These are phyloP conservation scores for Operophtera brumata DNA, from an alignment of 2,888 invertebrate genomes.

Conservation along the genomic window DNA sequence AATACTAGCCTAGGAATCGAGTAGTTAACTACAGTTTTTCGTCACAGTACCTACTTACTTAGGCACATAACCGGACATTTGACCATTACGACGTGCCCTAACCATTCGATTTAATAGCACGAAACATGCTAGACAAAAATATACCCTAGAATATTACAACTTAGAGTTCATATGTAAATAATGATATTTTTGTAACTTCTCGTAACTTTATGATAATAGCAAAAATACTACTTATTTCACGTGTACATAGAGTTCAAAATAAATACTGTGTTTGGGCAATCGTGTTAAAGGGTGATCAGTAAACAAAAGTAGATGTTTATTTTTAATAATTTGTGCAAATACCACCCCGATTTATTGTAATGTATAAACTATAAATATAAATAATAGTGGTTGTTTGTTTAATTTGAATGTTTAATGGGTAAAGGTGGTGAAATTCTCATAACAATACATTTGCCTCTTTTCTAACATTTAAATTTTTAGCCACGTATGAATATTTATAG, in stretches of 20 bases:
- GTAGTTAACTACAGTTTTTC: no score
- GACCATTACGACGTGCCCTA: slow-evolving; percentile 47
- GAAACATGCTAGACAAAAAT: slow-evolving; percentile 24
- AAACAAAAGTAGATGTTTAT: not conserved
- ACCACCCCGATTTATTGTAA: not conserved
- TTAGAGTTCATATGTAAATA: not conserved
- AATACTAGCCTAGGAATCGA: no score
- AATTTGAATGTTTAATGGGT: not conserved
- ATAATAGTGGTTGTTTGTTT: not conserved
- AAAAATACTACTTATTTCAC: not conserved
- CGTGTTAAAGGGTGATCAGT: not conserved
- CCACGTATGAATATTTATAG: no score
- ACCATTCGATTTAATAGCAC: slow-evolving; percentile 40
- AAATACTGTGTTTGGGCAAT: not conserved
- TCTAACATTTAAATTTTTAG: no score
- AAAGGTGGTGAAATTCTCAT: not conserved
- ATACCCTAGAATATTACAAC: no score
- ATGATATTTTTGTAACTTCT: not conserved
- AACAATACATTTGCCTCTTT: not conserved
- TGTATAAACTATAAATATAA: not conserved
- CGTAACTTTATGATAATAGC: not conserved
- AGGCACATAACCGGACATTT: slow-evolving; percentile 37
- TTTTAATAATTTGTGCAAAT: not conserved
- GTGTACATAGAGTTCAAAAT: not conserved
- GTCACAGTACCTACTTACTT: slow-evolving; percentile 9